Base-by-base conservation (phyloP, 2,797 vertebrate genomes). In the Spatula versicolor region DNA sequence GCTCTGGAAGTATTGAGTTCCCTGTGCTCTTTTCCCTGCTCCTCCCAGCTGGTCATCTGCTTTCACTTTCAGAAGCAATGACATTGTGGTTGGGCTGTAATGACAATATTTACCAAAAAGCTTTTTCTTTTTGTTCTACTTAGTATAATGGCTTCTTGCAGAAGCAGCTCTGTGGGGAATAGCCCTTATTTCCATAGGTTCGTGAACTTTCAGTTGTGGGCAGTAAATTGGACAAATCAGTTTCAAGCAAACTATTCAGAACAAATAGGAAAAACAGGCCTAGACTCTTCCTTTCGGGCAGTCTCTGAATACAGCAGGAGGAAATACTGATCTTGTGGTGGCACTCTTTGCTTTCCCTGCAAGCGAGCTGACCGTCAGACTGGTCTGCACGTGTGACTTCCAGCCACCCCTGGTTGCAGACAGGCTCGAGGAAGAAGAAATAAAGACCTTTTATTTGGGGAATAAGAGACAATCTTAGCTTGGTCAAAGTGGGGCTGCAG, bases 281-380 rank as follows among this genome's bases (percentile, higher is more conserved):
- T 52, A 35, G 33, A 46, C 7, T 26, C 39, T 63, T 60, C 17
- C 45, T 16, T 0, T 43, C 11, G 2, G 50, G 4, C 6, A 5
- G 26, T 33, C 50, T 45, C 37, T 56, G 63, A 52, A 14, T 21
- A 23, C 9, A 31, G 2, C 30, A 28, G 58, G 11, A 59, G 83
- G 9, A 54, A 33, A 66, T 7, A 2, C 22, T 0, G 3, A 2
- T 20, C 41, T 3, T 4, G 33, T 1, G 18, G 69, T 14, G 31
- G 43, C 56, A 20, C 7, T 58, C 18, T 18, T 31, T 16, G n/a
- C 35, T 37, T 25, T 22, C 17, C n/a, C 48, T 18, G 66, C 83
- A 41, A 45, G 41, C 3, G 21, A 23, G 41, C 30, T n/a, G 63
- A 43, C 21, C 20, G 21, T 9, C 21, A 10, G 46, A 3, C 14